Evolutionary conservation across 1,140 invertebrate species (phyloP), one percentile per base, ranked within the genome.

Genomic region (Nymphalis io): DNA sequence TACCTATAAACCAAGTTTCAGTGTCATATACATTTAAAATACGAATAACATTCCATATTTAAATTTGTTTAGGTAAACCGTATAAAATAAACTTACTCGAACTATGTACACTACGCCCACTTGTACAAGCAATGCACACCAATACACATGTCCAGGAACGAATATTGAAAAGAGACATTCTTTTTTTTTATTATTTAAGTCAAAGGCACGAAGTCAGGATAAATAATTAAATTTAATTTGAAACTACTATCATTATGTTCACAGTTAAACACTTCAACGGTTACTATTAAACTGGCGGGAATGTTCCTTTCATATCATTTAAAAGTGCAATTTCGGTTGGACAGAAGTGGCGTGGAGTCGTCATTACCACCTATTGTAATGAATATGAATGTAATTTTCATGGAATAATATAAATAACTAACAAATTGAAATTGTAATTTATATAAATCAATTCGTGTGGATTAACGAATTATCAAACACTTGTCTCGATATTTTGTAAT

Each of bases 311-410:
- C 72, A 68, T 75, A 60, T 80, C 72, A 77, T 72, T 84, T 79
- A 82, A 86, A 83, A 87, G 73, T 79, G 77, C 80, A 82, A 73
- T 82, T 80, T 76, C 68, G 65, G 78, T 72, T 69, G 68, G 55
- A 80, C 79, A 81, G 27, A 60, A 71, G 38, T 39, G 23, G 42
- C 23, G 55, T 86, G 69, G 83, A 86, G 84, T 79, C 59, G 76
- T 21, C 62, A 66, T 59, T 67, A 38, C 44, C 13, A 33, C 57
- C 10, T 8, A 33, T 3, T 1, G 27, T 33, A 8, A 33, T 33
- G 27, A 33, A 33, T 33, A 8, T 8, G 10, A 33, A 8, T 3
- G 27, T 33, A 4, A 33, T 33, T 0, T 3, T 33, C 2, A 8
- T 8, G 10, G 6, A 33, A 33, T 33, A 33, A 33, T 33, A 8